These are phyloP conservation scores for Labia minor DNA, from an alignment of 2,888 invertebrate species.

Conservation along the genomic window DNA sequence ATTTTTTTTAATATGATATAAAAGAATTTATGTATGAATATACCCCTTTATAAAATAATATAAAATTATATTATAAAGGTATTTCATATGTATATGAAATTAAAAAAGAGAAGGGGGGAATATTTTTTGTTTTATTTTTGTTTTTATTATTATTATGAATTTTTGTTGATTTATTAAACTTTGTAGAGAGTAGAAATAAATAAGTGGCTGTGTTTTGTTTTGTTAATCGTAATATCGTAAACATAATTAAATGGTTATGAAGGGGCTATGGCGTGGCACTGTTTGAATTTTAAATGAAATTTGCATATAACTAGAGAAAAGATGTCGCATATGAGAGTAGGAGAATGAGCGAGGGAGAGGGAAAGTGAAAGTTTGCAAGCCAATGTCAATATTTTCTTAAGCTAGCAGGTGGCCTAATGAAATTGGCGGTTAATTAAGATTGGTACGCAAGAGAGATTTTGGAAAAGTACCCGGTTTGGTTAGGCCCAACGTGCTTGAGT, in stretches of 20 bases:
- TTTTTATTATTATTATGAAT: too few species aligned
- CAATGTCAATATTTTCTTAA: constrained; percentile 3
- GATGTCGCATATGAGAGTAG: background rate
- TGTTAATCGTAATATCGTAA: too few species aligned
- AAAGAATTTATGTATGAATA: too few species aligned
- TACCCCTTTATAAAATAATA: too few species aligned
- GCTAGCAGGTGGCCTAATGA: constrained; percentile 7
- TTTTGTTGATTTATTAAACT: too few species aligned
- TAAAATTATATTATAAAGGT: too few species aligned
- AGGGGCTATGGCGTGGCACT: background rate
- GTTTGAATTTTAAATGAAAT: constrained; percentile 8
- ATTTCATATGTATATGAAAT: too few species aligned
- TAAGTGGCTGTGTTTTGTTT: too few species aligned
- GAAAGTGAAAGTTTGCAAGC: background rate
- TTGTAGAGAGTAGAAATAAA: too few species aligned
- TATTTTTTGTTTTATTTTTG: too few species aligned
- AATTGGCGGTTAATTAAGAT: constrained; percentile 5
- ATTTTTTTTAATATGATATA: too few species aligned
- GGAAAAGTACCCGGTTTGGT: background rate
- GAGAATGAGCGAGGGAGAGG: background rate
- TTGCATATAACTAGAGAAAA: background rate
- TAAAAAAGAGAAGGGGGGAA: too few species aligned
- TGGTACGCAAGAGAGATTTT: background rate
- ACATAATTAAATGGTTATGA: background rate
- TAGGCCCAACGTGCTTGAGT: background rate